Evolutionary conservation across 2,113 vertebrate species (phyloP).

Genomic region (Camelus bactrianus): DNA sequence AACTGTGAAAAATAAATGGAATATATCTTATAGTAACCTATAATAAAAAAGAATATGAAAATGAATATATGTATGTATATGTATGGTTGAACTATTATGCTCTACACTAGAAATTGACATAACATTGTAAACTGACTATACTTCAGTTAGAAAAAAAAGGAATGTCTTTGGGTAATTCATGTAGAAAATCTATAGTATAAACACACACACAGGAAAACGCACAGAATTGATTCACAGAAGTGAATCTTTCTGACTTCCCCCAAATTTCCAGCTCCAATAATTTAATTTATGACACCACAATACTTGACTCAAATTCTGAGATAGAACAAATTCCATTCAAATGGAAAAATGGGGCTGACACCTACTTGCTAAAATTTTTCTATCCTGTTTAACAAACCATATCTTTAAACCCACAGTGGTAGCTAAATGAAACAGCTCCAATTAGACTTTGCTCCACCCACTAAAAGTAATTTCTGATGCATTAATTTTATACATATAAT

Average conservation of each 20-base stretch:
- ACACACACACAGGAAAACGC: not conserved
- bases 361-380: not conserved
- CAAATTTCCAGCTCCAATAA: not conserved
- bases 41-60: too few relatives aligned
- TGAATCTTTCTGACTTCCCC: not conserved
- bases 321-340: slow-evolving; percentile 7
- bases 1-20: not conserved
- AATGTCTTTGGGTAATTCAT: not conserved
- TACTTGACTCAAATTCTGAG: not conserved
- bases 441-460: not conserved
- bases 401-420: not conserved
- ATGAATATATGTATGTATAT: too few relatives aligned
- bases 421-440: not conserved
- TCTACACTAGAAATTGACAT: too few relatives aligned
- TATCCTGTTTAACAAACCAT: not conserved
- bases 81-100: too few relatives aligned
- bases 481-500: not conserved
- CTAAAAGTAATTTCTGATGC: not conserved
- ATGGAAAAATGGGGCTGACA: not conserved
- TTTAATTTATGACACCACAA: not conserved
- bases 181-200: not conserved
- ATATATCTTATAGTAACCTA: too few relatives aligned
- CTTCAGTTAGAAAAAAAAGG: not conserved
- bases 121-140: not conserved
- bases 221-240: not conserved